A percentile compares a stretch with the other conserved stretches of the same genome.
phyloP scores from a whole-genome alignment of 2,797 vertebrate species.

The Catostomus latipinnis region DNA sequence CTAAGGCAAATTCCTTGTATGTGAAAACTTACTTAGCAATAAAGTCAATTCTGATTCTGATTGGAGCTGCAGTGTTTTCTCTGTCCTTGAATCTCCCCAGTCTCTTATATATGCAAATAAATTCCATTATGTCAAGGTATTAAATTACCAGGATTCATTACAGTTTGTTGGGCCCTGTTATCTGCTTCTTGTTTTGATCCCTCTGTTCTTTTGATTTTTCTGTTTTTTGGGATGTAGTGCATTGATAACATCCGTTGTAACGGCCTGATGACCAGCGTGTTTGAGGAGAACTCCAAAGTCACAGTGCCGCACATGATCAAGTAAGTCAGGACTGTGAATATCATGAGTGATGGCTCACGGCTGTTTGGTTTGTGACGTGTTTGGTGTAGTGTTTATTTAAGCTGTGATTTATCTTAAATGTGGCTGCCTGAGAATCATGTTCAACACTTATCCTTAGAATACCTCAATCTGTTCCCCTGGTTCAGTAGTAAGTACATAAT shows the following conservation, averaged over 20 bases:
- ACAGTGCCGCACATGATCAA: conserved; percentile 98
- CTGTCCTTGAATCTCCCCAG: background rate
- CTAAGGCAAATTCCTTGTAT: no score
- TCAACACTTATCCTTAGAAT: no score
- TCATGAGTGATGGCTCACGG: no score
- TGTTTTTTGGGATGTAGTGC: conserved; percentile 79
- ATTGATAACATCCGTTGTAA: conserved; percentile 99
- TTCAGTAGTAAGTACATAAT: no score
- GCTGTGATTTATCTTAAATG: no score
- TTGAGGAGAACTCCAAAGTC: conserved; percentile 99
- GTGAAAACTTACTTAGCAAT: no score
- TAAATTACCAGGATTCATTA: background rate
- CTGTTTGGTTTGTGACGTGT: no score
- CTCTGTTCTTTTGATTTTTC: conserved; percentile 2
- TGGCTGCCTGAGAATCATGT: no score
- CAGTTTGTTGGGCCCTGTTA: background rate
- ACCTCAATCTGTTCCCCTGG: no score
- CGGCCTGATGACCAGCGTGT: conserved; percentile 97
- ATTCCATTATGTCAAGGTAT: background rate
- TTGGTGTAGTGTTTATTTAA: no score
- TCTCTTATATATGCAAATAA: background rate
- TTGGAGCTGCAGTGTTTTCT: background rate
- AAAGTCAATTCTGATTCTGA: no score
- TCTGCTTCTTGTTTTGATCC: background rate
- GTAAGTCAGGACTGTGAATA: conserved; percentile 78